phyloP scores from a whole-genome alignment of 2,113 vertebrate genomes.

The human region GRCh38 chr16:50484001-50484500 shows the following conservation, averaged over 20 bases:
- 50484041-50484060: neutral
- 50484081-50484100: neutral
- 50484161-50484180: neutral
- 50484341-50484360: neutral
- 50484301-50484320: neutral
- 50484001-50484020: neutral
- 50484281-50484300: neutral
- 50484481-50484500: neutral
- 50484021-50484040: neutral
- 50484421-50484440: neutral
- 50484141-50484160: too few species aligned
- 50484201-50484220: neutral
- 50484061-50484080: neutral
- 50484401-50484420: neutral
- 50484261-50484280: neutral
- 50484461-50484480: neutral
- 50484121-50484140: neutral
- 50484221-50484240: neutral
- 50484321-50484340: neutral
- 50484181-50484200: neutral
- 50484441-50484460: neutral
- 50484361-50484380: neutral
- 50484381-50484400: neutral
- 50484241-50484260: neutral
- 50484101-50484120: neutral